A percentile compares a stretch with the other conserved stretches of the same genome.
These are phyloP conservation scores for Corvus moneduloides DNA, from an alignment of 2,113 vertebrate genomes.

Conservation along the genomic window DNA sequence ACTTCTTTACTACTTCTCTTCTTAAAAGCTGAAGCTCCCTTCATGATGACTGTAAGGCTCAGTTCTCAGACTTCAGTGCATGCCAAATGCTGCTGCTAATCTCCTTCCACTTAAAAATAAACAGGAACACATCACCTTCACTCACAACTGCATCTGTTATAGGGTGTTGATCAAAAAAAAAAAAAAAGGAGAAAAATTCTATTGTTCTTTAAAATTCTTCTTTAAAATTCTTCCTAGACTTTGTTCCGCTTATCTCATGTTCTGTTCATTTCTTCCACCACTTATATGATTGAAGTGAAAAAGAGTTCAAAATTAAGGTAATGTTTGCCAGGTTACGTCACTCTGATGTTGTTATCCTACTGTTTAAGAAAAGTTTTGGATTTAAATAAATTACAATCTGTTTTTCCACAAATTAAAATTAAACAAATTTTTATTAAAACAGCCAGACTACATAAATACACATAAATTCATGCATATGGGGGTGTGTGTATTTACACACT, in stretches of 20 bases:
- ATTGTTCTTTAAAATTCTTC: neutral
- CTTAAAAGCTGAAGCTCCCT: neutral
- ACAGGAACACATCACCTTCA: neutral
- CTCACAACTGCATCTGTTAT: neutral
- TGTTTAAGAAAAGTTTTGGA: neutral
- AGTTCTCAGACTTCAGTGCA: neutral
- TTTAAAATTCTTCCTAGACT: neutral
- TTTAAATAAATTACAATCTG: neutral
- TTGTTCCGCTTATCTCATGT: neutral
- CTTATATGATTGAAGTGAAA: neutral
- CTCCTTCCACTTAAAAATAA: slow-evolving; percentile 16
- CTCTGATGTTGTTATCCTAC: neutral
- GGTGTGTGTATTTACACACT: neutral
- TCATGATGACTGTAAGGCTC: neutral
- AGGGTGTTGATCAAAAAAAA: neutral
- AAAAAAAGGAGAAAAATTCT: no score
- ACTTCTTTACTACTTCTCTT: neutral
- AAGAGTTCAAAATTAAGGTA: neutral
- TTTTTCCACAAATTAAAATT: neutral
- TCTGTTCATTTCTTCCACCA: neutral
- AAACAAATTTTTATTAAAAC: neutral
- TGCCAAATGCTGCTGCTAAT: neutral
- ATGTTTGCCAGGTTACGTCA: neutral
- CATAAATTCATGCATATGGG: neutral
- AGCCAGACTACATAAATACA: neutral